Base-by-base conservation (phyloP, 2,888 invertebrate genomes). In the Amphipyra tragopoginis region DNA sequence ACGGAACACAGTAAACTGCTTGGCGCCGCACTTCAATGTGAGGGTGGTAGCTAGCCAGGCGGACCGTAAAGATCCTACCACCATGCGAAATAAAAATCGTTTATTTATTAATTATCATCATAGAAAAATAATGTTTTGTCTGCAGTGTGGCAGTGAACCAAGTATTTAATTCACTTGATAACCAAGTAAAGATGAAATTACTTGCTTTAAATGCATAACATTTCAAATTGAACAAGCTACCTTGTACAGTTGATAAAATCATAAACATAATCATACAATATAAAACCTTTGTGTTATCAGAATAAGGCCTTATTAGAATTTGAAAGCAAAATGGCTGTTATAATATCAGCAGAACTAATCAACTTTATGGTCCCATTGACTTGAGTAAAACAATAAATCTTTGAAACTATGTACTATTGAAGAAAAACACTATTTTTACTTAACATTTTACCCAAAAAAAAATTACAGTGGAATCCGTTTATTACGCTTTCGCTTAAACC, bases 281-380 rank as follows among this genome's bases (percentile, higher is more conserved):
- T 5, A 11, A 15, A 53, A 52, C 47, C 47, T 52, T 65, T 40
- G 6, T 0, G 0, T 1, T 0, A 44, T 29, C 0, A 0, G 0
- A 4, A 49, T 65, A 79, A 44, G 44, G 55, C 56, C 4, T 44
- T 39, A 48, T 43, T 4, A 47, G n/a, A 2, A 9, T 57, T 21
- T 10, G 38, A 11, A 7, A 15, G 21, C n/a, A 10, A 39, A 52
- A 50, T 29, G 11, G 39, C 9, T 53, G 38, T 51, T 60, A 50
- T 11, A 40, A 39, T 78, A 75, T 78, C 80, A 76, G 75, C 58
- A 44, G 26, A 68, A 69, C 76, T 40, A 81, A 81, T 76, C 56
- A 11, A 14, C 63, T 68, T 69, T 68, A 76, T 72, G 81, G 74
- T 78, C 68, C 63, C 56, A 70, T 78, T 68, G 72, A 69, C 65